These are phyloP conservation scores for Aelia acuminata DNA, from an alignment of 2,888 invertebrate genomes.

Conservation along the genomic window DNA sequence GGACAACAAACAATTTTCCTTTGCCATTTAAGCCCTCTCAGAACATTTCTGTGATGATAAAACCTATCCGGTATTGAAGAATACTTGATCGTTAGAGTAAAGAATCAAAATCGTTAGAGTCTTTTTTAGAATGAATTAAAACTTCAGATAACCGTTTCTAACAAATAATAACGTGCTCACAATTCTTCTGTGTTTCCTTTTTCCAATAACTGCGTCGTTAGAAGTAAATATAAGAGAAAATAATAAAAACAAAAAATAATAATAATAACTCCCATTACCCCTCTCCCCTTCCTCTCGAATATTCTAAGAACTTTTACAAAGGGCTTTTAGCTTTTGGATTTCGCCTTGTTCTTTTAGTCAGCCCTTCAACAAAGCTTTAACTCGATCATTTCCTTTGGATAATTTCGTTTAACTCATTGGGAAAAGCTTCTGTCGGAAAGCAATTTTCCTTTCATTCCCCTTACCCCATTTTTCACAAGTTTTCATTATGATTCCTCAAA, in stretches of 20 bases:
- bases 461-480: neutral
- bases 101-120: no score
- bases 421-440: neutral
- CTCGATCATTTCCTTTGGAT: conserved; percentile 26
- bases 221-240: neutral
- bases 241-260: neutral
- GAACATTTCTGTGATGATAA: no score
- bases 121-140: no score
- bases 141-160: no score
- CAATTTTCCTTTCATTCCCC: neutral
- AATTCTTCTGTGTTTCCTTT: neutral
- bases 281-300: neutral
- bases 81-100: no score
- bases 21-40: no score
- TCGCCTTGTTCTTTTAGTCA: neutral
- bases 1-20: no score
- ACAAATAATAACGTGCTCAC: neutral
- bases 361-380: neutral
- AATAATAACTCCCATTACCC: neutral
- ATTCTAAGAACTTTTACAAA: neutral
- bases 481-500: neutral
- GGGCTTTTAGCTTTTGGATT: neutral
- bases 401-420: neutral
- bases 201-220: neutral
- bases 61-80: no score